phyloP scores from a whole-genome alignment of 2,888 invertebrate species.

The Acrocyrtus sp. region DNA sequence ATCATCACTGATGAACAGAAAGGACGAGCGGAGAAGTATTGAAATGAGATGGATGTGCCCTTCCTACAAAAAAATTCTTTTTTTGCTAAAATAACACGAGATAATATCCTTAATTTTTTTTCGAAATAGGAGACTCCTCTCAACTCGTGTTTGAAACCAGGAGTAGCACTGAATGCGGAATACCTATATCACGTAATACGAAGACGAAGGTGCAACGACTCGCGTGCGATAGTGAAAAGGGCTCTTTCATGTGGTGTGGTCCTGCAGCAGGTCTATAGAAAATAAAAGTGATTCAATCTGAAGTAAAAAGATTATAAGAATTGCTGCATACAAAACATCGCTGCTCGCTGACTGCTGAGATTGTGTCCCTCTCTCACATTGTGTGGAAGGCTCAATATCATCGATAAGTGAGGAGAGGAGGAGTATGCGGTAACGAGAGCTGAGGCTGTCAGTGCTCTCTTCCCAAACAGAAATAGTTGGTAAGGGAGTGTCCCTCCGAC shows the following conservation, averaged over 20 bases:
- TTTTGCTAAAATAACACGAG: conserved; percentile 11
- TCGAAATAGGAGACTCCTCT: background rate
- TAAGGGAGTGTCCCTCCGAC: conserved; percentile 49
- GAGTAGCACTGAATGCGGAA: conserved; percentile 10
- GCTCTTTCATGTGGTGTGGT: conserved; percentile 8
- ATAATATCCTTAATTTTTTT: conserved; percentile 6
- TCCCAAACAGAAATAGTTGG: conserved; percentile 39
- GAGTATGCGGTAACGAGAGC: background rate
- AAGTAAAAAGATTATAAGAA: no score
- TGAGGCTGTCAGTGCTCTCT: background rate
- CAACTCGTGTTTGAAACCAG: background rate
- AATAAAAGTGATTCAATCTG: conserved; percentile 10
- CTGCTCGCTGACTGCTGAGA: background rate
- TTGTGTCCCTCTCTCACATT: conserved; percentile 9
- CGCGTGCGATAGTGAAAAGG: conserved; percentile 1
- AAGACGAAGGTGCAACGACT: background rate
- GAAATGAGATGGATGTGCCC: conserved; percentile 15
- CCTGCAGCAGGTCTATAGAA: conserved; percentile 6
- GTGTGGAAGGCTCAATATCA: background rate
- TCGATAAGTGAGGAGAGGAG: conserved; percentile 11
- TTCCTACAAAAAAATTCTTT: conserved; percentile 16
- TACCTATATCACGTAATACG: conserved; percentile 31
- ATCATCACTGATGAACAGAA: background rate
- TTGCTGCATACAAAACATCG: no score
- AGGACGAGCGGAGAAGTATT: background rate